Percentiles rank a stretch among this genome's conserved stretches.
Conservation (phyloP, 2,113 vertebrate genomes). For the Gopherus evgoodei region DNA sequence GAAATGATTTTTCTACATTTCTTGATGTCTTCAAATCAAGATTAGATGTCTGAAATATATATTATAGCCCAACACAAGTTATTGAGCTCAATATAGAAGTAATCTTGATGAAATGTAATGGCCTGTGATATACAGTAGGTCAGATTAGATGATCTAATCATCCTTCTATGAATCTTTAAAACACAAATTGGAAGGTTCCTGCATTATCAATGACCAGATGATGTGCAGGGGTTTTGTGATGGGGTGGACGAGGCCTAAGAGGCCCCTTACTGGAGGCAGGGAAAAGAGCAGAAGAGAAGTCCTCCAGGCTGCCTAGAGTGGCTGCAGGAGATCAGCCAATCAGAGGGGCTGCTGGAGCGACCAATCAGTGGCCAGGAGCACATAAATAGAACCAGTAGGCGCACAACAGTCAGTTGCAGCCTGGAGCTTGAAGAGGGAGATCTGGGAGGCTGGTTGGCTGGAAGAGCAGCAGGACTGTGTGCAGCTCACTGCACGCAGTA, state of each 20-base stretch:
- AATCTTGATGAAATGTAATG: background rate
- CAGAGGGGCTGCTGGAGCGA: too few relatives aligned
- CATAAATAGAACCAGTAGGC: too few relatives aligned
- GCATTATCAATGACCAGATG: fast-evolving
- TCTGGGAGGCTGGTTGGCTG: too few relatives aligned
- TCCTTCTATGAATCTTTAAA: background rate
- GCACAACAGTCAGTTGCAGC: too few relatives aligned
- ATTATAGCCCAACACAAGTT: background rate
- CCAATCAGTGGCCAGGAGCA: too few relatives aligned
- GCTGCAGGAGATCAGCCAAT: too few relatives aligned
- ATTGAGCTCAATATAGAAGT: background rate
- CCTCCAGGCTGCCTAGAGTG: too few relatives aligned
- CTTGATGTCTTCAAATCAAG: background rate
- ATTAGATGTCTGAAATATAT: background rate
- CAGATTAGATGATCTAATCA: background rate
- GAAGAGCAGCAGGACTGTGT: too few relatives aligned
- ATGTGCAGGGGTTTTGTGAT: background rate
- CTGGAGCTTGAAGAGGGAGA: too few relatives aligned
- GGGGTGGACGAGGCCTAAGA: background rate
- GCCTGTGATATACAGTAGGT: background rate
- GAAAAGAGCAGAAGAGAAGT: too few relatives aligned
- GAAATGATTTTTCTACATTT: background rate
- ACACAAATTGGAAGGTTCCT: background rate
- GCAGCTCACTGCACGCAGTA: too few relatives aligned
- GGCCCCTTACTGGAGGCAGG: too few relatives aligned